These are phyloP conservation scores for Argya squamiceps DNA, from an alignment of 2,797 vertebrate genomes.

Conservation along the genomic window DNA sequence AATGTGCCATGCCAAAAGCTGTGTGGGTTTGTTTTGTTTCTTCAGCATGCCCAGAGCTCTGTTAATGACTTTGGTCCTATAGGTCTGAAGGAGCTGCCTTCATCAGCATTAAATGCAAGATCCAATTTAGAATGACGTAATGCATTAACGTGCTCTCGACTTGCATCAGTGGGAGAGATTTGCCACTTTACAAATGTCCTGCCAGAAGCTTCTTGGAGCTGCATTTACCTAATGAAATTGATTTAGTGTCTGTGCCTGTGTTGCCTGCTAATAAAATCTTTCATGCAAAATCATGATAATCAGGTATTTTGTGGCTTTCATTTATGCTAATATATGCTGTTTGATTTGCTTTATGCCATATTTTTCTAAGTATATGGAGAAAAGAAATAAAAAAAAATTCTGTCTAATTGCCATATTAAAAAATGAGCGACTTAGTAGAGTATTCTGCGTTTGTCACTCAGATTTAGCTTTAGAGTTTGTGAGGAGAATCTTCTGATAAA, in stretches of 20 bases:
- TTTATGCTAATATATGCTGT: not conserved
- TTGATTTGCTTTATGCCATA: not conserved
- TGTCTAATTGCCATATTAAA: not conserved
- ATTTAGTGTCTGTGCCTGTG: not conserved
- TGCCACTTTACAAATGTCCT: conserved; percentile 42
- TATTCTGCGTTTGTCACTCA: not conserved
- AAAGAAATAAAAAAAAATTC: conserved; percentile 12
- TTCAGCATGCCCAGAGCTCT: not conserved
- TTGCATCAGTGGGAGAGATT: conserved; percentile 59
- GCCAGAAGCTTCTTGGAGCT: conserved; percentile 54
- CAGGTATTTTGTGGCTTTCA: not conserved
- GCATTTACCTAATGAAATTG: conserved; percentile 63
- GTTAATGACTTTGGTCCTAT: conserved; percentile 14
- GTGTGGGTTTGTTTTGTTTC: not conserved
- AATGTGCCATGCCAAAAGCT: not conserved
- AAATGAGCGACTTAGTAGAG: not conserved
- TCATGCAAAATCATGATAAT: not conserved
- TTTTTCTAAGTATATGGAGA: not conserved
- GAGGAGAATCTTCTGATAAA: not conserved
- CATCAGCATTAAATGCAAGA: conserved; percentile 65
- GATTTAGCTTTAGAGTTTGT: not conserved
- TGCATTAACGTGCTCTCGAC: conserved; percentile 21
- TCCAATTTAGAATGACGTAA: conserved; percentile 69
- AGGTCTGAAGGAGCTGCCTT: conserved; percentile 41
- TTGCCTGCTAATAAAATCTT: conserved; percentile 8